Conservation (phyloP, 2,888 invertebrate species). For the Euclidia mi region DNA sequence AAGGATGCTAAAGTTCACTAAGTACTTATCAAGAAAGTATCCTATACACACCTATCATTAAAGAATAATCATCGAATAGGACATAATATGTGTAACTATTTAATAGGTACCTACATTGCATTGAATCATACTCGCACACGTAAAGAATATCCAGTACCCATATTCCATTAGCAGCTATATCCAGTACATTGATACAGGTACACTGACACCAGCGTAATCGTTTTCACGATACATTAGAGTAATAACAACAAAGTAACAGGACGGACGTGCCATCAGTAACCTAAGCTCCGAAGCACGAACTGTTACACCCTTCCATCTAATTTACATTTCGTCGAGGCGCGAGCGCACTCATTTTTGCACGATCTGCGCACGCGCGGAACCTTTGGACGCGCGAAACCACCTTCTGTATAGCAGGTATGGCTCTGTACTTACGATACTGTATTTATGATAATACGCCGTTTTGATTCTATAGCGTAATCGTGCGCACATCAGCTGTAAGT, state of each 20-base stretch:
- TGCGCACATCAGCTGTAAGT: too few relatives aligned
- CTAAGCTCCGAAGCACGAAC: slow-evolving; percentile 64
- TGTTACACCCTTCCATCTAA: slow-evolving; percentile 61
- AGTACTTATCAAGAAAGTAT: too few relatives aligned
- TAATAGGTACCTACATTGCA: too few relatives aligned
- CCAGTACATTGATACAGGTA: neutral
- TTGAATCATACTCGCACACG: too few relatives aligned
- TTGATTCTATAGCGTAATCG: too few relatives aligned
- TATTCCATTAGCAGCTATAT: neutral
- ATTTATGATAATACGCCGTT: too few relatives aligned
- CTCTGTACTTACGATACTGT: neutral
- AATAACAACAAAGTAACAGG: slow-evolving; percentile 19
- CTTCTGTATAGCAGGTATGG: neutral
- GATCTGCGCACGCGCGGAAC: slow-evolving; percentile 62
- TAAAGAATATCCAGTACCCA: too few relatives aligned
- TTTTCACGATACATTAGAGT: slow-evolving; percentile 16
- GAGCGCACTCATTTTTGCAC: slow-evolving; percentile 74
- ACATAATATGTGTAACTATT: too few relatives aligned
- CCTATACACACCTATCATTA: too few relatives aligned
- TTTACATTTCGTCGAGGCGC: slow-evolving; percentile 73
- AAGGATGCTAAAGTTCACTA: too few relatives aligned
- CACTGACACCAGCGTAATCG: slow-evolving; percentile 4
- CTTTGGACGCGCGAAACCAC: slow-evolving; percentile 20
- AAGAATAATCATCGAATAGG: too few relatives aligned
- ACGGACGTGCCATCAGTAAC: slow-evolving; percentile 31